Percentiles rank a stretch among this genome's conserved stretches.
Conservation (phyloP, 2,113 vertebrate genomes). For the Sylvia atricapilla region DNA sequence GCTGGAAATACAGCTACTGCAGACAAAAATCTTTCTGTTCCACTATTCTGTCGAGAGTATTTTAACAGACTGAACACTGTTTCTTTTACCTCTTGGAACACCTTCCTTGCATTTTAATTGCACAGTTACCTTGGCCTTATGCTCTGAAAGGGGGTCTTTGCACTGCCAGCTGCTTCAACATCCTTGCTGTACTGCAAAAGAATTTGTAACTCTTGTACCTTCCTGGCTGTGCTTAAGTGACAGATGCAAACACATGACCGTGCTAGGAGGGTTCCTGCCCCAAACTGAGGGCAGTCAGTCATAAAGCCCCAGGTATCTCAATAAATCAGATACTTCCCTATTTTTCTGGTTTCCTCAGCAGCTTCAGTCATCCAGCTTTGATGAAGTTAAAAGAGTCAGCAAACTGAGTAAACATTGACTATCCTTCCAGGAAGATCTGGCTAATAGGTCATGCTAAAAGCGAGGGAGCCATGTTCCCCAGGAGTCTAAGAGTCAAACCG, state of each 20-base stretch:
- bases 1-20: not conserved
- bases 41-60: accelerated
- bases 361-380: not conserved
- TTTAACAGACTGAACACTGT: not conserved
- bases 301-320: not conserved
- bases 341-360: constrained; percentile 24
- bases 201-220: accelerated
- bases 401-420: not conserved
- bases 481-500: accelerated
- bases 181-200: not conserved
- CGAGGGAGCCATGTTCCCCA: accelerated
- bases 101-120: not conserved
- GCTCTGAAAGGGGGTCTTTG: not conserved
- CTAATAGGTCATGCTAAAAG: not conserved
- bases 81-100: not conserved
- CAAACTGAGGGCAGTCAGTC: not conserved
- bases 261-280: accelerated
- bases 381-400: not conserved
- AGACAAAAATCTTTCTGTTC: not conserved
- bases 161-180: not conserved
- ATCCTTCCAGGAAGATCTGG: not conserved
- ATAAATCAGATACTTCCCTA: not conserved
- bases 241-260: accelerated
- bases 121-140: not conserved
- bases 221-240: not conserved